Evolutionary conservation across 23 tunicate species (phyloP).

Genomic region (Clavelina lepadiformis): DNA sequence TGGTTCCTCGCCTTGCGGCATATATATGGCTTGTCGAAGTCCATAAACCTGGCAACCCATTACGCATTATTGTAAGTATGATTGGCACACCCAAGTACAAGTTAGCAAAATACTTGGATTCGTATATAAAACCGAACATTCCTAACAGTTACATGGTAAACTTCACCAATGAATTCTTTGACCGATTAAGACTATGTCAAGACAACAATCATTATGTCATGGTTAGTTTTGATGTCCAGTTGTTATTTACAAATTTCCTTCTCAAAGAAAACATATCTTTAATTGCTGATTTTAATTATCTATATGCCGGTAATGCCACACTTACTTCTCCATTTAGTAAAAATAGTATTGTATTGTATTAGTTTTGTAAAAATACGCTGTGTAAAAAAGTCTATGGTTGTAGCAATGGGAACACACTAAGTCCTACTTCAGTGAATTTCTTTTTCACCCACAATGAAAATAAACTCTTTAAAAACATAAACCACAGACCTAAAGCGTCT

Average conservation of each 20-base stretch:
- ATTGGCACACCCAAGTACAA: slow-evolving; percentile 16
- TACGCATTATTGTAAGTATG: slow-evolving; percentile 9
- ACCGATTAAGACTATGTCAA: background rate
- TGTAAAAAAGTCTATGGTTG: too few species aligned
- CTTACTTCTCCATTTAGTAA: too few species aligned
- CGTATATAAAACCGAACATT: slow-evolving; percentile 7
- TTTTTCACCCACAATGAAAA: too few species aligned
- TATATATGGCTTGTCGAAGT: slow-evolving; percentile 7
- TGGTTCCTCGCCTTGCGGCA: too few species aligned
- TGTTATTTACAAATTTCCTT: slow-evolving; percentile 15
- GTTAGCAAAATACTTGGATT: slow-evolving; percentile 5
- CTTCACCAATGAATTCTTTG: slow-evolving; percentile 2
- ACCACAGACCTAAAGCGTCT: too few species aligned
- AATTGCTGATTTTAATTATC: too few species aligned
- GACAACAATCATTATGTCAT: background rate
- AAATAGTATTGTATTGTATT: too few species aligned
- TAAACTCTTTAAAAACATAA: too few species aligned
- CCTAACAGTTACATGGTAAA: background rate
- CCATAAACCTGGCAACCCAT: slow-evolving; percentile 9
- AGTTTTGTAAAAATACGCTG: too few species aligned
- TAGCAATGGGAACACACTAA: too few species aligned
- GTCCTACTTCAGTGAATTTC: too few species aligned
- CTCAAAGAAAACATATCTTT: slow-evolving; percentile 2
- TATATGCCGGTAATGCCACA: too few species aligned
- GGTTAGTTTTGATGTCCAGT: slow-evolving; percentile 12